A percentile compares a stretch with the other conserved stretches of the same genome.
phyloP scores from a whole-genome alignment of 2,888 invertebrate genomes.

The Opisthograptis luteolata region DNA sequence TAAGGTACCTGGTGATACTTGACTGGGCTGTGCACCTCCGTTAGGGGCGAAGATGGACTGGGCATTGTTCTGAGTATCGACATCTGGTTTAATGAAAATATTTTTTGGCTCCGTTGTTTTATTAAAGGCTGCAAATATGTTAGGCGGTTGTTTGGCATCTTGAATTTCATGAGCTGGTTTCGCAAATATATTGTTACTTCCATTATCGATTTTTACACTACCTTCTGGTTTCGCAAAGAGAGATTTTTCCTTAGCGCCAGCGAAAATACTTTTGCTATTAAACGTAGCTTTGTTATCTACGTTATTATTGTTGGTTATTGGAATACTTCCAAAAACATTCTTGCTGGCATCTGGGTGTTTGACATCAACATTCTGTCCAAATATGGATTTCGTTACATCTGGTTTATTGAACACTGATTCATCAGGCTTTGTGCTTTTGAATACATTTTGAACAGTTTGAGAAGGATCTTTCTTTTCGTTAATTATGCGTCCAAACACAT shows the following conservation, averaged over 20 bases:
- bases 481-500: constrained; percentile 35
- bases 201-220: constrained; percentile 42
- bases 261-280: constrained; percentile 33
- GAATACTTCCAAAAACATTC: constrained; percentile 38
- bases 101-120: constrained; percentile 47
- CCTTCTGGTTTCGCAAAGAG: constrained; percentile 46
- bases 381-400: constrained; percentile 37
- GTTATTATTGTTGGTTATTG: constrained; percentile 16
- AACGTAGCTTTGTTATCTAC: constrained; percentile 12
- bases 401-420: constrained; percentile 39
- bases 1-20: constrained; percentile 64
- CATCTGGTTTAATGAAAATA: constrained; percentile 45
- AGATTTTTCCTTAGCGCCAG: constrained; percentile 41
- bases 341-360: constrained; percentile 25
- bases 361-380: constrained; percentile 34
- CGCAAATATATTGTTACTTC: constrained; percentile 59
- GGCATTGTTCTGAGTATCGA: constrained; percentile 33
- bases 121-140: constrained; percentile 58
- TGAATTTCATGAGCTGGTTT: constrained; percentile 43
- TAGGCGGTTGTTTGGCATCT: constrained; percentile 46
- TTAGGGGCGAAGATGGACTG: constrained; percentile 49
- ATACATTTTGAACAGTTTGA: constrained; percentile 40
- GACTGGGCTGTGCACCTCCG: constrained; percentile 47
- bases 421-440: constrained; percentile 36
- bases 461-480: constrained; percentile 41